phyloP scores from a whole-genome alignment of 2,797 vertebrate genomes.

The Aquila chrysaetos region DNA sequence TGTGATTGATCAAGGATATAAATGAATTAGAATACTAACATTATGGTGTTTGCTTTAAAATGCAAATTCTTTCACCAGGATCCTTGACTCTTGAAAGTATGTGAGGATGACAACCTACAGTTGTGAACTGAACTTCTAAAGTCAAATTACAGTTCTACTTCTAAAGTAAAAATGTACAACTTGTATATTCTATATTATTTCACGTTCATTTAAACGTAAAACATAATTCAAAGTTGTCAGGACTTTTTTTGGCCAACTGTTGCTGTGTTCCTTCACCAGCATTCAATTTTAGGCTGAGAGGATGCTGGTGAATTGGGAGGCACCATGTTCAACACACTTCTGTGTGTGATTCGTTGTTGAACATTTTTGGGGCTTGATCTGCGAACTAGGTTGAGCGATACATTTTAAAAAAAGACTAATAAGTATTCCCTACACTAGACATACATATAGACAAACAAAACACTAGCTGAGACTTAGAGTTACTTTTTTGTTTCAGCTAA shows the following conservation, averaged over 20 bases:
- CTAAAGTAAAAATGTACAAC: neutral
- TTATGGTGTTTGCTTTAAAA: neutral
- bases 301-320: neutral
- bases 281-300: neutral
- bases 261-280: neutral
- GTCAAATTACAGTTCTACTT: neutral
- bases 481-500: neutral
- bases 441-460: neutral
- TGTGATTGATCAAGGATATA: neutral
- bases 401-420: neutral
- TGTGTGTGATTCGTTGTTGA: neutral
- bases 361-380: neutral
- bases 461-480: neutral
- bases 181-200: neutral
- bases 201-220: accelerated
- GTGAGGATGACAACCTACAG: accelerated
- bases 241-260: neutral
- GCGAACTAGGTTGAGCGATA: neutral
- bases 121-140: neutral
- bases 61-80: neutral
- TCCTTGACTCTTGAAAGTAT: neutral
- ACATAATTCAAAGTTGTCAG: neutral
- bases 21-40: neutral
- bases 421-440: neutral
- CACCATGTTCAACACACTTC: neutral